These are phyloP conservation scores for Martes martes DNA, from an alignment of 2,113 vertebrate species.

Conservation along the genomic window DNA sequence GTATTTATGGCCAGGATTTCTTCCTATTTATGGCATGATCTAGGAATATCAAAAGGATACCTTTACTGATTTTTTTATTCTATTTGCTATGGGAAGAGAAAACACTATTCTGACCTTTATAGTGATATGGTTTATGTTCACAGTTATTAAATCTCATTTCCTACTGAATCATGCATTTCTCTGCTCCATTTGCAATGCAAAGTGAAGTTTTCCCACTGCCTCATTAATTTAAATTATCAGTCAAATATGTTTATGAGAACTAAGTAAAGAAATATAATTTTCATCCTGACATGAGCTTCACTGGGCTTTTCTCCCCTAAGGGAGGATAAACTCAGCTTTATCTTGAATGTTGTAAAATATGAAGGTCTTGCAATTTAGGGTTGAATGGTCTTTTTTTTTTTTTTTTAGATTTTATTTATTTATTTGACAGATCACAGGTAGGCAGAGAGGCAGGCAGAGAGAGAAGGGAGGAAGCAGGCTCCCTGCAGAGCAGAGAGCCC, in stretches of 20 bases:
- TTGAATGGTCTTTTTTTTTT: neutral
- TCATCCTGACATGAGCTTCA: neutral
- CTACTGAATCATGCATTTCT: constrained; percentile 4
- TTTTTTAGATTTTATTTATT: no score
- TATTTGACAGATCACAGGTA: no score
- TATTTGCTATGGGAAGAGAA: neutral
- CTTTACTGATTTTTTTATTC: neutral
- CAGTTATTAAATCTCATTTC: constrained; percentile 27
- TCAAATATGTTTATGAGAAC: constrained; percentile 49
- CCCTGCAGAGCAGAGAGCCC: no score
- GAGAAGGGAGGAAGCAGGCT: no score
- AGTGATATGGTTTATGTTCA: neutral
- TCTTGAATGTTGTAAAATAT: neutral
- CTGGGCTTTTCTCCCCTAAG: neutral
- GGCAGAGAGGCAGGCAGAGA: no score
- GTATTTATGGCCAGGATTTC: neutral
- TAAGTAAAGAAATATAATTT: constrained; percentile 45
- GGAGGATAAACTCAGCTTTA: neutral
- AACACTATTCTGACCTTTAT: neutral
- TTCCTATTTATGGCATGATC: neutral
- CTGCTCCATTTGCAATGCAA: constrained; percentile 32
- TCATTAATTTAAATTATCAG: constrained; percentile 63
- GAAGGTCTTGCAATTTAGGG: neutral
- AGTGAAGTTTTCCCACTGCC: constrained; percentile 13
- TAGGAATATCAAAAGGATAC: neutral